These are phyloP conservation scores for Neofelis nebulosa DNA, from an alignment of 2,113 vertebrate genomes.

Conservation along the genomic window DNA sequence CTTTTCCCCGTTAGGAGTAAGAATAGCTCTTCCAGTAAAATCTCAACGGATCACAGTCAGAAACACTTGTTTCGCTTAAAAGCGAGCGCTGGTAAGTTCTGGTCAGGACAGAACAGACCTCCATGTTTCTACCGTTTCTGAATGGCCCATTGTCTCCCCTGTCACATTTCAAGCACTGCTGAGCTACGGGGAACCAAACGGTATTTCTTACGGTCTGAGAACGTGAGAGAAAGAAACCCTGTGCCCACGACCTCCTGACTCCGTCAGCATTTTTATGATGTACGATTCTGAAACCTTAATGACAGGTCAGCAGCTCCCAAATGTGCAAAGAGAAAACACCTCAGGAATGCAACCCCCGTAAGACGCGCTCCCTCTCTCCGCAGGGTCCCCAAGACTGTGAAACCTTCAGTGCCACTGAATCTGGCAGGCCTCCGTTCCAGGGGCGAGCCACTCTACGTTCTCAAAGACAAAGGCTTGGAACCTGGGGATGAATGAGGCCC, in stretches of 20 bases:
- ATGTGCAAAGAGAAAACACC: neutral
- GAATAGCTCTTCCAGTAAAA: neutral
- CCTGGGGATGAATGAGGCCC: fast-evolving
- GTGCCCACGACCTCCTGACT: neutral
- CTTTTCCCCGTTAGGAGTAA: neutral
- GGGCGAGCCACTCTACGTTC: neutral
- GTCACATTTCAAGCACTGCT: neutral
- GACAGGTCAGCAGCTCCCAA: neutral
- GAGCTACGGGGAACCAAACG: neutral
- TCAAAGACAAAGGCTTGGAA: neutral
- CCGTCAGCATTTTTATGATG: neutral
- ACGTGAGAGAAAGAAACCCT: neutral
- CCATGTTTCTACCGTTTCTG: neutral
- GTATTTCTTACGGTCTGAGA: neutral
- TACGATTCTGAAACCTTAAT: neutral
- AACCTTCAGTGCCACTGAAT: neutral
- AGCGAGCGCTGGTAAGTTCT: neutral
- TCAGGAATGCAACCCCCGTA: neutral
- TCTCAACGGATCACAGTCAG: neutral
- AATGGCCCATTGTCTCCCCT: neutral
- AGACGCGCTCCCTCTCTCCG: neutral
- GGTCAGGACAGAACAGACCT: neutral
- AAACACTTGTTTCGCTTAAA: neutral
- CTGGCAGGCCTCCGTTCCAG: neutral
- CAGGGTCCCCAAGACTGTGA: neutral